A percentile compares a stretch with the other conserved stretches of the same genome.
These are phyloP conservation scores for Pseudococcus jackbeardsleyi DNA, from an alignment of 2,888 invertebrate genomes.

Conservation along the genomic window DNA sequence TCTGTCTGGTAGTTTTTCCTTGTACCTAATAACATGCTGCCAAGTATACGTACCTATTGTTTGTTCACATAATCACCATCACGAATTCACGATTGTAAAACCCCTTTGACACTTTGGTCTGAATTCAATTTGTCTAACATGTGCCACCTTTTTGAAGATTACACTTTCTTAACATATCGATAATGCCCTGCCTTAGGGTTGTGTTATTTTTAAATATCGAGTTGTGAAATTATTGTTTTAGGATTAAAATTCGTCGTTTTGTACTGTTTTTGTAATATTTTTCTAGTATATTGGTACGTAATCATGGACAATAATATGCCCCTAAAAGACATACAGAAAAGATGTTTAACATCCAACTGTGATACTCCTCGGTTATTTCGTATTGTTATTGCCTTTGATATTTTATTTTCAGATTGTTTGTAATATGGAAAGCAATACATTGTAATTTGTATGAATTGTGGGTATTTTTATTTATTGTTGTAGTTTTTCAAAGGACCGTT, in stretches of 20 bases:
- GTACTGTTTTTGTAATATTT: neutral
- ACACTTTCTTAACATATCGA: constrained; percentile 23
- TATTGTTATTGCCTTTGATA: neutral
- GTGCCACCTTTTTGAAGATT: constrained; percentile 20
- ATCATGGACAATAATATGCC: constrained; percentile 14
- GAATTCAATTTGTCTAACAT: neutral
- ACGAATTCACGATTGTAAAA: neutral
- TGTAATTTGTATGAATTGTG: neutral
- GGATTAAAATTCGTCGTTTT: neutral
- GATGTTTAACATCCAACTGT: constrained; percentile 45
- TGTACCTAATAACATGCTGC: neutral
- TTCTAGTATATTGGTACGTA: neutral
- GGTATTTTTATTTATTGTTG: neutral
- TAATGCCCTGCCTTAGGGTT: neutral
- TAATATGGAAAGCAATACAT: neutral
- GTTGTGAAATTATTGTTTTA: constrained; percentile 10
- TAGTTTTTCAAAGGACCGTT: no score
- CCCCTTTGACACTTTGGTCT: neutral
- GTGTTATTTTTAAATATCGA: constrained; percentile 7
- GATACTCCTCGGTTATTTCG: constrained; percentile 43
- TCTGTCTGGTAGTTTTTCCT: neutral
- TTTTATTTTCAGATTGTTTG: neutral
- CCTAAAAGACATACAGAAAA: constrained; percentile 47
- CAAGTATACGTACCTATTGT: no score
- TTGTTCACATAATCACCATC: neutral